phyloP scores from a whole-genome alignment of 2,888 invertebrate genomes.

The Monoplex corrugatus region DNA sequence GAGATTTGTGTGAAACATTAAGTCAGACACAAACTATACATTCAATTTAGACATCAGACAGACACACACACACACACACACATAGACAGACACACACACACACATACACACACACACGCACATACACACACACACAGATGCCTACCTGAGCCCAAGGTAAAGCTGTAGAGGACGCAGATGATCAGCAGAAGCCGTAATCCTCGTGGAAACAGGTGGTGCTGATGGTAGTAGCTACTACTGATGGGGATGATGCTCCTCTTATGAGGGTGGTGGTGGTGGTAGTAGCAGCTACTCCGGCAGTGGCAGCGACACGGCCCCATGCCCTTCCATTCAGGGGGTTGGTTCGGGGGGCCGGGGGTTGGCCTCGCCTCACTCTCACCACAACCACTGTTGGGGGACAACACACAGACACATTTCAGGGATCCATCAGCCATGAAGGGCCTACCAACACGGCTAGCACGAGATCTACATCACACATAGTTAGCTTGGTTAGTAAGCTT shows the following conservation, averaged over 20 bases:
- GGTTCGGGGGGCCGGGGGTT: constrained; percentile 56
- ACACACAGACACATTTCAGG: constrained; percentile 30
- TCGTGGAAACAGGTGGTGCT: constrained; percentile 4
- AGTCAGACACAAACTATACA: too few relatives aligned
- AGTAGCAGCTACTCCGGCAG: constrained; percentile 29
- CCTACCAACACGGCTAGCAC: neutral
- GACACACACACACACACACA: too few relatives aligned
- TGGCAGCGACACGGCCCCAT: constrained; percentile 65
- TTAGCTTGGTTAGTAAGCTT: too few relatives aligned
- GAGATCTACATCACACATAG: neutral
- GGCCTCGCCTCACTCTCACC: constrained; percentile 51
- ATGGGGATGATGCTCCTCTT: neutral
- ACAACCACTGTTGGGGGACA: constrained; percentile 46
- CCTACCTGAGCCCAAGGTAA: constrained; percentile 39
- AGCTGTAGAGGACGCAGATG: neutral
- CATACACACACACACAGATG: too few relatives aligned
- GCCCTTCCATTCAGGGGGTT: constrained; percentile 66
- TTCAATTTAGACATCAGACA: too few relatives aligned
- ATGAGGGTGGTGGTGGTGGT: neutral
- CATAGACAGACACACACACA: too few relatives aligned
- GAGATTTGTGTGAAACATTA: too few relatives aligned
- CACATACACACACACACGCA: too few relatives aligned
- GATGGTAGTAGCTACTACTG: neutral
- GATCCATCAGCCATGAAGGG: constrained; percentile 53
- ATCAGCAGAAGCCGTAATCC: constrained; percentile 39